Evolutionary conservation across 1,140 invertebrate species (phyloP).

Genomic region (Intoshia linei): DNA sequence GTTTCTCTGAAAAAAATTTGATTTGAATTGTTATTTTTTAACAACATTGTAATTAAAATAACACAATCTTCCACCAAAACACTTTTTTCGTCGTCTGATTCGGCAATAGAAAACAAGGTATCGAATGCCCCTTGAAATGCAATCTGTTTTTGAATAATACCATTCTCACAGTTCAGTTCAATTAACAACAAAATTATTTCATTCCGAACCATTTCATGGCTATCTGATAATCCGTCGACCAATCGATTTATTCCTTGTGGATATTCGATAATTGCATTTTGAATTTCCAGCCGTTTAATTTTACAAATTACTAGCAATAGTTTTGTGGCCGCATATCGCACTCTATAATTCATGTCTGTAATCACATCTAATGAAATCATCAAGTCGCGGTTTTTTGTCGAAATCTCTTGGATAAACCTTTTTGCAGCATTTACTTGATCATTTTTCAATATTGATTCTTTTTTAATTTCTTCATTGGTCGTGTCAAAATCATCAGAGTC

Average conservation of each 20-base stretch:
- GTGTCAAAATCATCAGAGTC: too few species aligned
- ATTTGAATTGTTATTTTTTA: slow-evolving; percentile 78
- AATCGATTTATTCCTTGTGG: slow-evolving; percentile 86
- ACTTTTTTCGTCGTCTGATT: slow-evolving; percentile 48
- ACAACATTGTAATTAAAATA: slow-evolving; percentile 57
- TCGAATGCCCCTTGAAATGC: slow-evolving; percentile 97
- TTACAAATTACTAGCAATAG: too few species aligned
- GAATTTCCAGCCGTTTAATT: too few species aligned
- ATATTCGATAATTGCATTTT: slow-evolving; percentile 63
- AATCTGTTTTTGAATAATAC: slow-evolving; percentile 94
- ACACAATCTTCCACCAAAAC: slow-evolving; percentile 93
- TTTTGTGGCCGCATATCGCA: too few species aligned
- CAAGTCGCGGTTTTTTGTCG: too few species aligned
- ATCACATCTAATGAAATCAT: too few species aligned
- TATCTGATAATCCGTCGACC: slow-evolving; percentile 70
- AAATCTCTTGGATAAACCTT: too few species aligned
- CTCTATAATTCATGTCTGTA: too few species aligned
- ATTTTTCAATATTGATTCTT: too few species aligned
- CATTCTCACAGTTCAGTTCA: slow-evolving; percentile 65
- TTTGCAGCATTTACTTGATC: too few species aligned
- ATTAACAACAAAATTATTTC: slow-evolving; percentile 64
- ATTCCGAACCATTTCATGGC: slow-evolving; percentile 72
- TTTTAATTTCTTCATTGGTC: too few species aligned
- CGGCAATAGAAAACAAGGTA: slow-evolving; percentile 59
- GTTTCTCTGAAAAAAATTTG: slow-evolving; percentile 94